A percentile compares a stretch with the other conserved stretches of the same genome.
Conservation (phyloP, 2,113 vertebrate species). For the Malurus cyaneus region DNA sequence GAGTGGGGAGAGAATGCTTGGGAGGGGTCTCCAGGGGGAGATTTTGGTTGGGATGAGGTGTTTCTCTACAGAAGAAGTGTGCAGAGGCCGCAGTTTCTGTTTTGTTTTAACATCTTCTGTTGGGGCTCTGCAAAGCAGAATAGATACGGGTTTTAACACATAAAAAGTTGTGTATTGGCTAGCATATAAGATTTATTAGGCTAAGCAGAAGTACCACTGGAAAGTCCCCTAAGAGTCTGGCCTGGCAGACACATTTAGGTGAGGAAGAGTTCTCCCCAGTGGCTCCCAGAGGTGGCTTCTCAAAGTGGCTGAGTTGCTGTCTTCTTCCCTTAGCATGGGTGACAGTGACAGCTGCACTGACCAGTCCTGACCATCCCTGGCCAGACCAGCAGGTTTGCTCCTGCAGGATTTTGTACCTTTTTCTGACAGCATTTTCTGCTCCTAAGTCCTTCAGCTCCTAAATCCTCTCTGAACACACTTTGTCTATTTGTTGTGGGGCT, state of each 20-base stretch:
- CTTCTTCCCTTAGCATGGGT: neutral
- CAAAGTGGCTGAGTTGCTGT: rapidly evolving
- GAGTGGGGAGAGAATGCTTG: neutral
- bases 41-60: neutral
- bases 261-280: neutral
- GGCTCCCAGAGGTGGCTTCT: neutral
- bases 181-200: rapidly evolving
- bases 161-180: neutral
- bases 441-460: neutral
- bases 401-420: neutral
- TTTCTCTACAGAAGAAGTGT: neutral
- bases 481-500: neutral
- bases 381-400: neutral
- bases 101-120: neutral
- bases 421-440: neutral
- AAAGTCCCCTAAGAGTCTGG: rapidly evolving
- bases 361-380: neutral
- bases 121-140: neutral
- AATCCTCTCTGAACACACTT: neutral
- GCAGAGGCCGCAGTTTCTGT: neutral
- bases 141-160: rapidly evolving
- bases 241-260: neutral
- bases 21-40: neutral
- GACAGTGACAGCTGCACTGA: neutral
- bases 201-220: rapidly evolving